These are phyloP conservation scores for Drosophila borealis DNA, from an alignment of 2,888 invertebrate genomes.

Conservation along the genomic window DNA sequence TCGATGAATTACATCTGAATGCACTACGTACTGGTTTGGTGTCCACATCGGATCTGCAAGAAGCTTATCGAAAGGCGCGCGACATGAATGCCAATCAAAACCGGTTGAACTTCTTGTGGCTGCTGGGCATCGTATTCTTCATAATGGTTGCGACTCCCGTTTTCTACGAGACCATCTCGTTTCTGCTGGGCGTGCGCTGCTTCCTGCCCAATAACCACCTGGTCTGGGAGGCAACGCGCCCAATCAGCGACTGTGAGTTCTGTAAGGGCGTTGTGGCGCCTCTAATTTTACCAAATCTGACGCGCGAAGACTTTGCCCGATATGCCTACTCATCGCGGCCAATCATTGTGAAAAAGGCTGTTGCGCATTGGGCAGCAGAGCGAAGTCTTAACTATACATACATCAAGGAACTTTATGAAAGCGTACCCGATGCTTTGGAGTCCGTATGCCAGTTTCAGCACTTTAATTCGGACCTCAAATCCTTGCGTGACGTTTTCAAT, in stretches of 20 bases:
- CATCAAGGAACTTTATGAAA: slow-evolving; percentile 89
- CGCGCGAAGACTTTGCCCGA: slow-evolving; percentile 88
- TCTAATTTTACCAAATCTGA: slow-evolving; percentile 89
- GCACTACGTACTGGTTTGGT: slow-evolving; percentile 82
- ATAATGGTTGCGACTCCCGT: slow-evolving; percentile 83
- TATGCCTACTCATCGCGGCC: slow-evolving; percentile 93
- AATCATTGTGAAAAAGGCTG: slow-evolving; percentile 91
- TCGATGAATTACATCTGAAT: slow-evolving; percentile 81
- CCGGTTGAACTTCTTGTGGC: slow-evolving; percentile 79
- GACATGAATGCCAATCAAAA: slow-evolving; percentile 74
- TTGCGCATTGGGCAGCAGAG: slow-evolving; percentile 91
- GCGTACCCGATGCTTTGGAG: slow-evolving; percentile 89
- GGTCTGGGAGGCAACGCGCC: slow-evolving; percentile 94
- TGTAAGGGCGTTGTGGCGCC: slow-evolving; percentile 89
- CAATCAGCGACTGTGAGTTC: slow-evolving; percentile 92
- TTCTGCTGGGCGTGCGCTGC: slow-evolving; percentile 88
- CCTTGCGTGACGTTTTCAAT: slow-evolving; percentile 90
- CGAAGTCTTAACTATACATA: slow-evolving; percentile 88
- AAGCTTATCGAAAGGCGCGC: slow-evolving; percentile 81
- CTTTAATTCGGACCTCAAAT: slow-evolving; percentile 92
- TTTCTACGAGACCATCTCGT: slow-evolving; percentile 82
- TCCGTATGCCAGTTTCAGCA: slow-evolving; percentile 95
- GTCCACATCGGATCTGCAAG: slow-evolving; percentile 79
- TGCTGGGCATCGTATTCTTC: slow-evolving; percentile 81
- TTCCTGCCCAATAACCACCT: slow-evolving; percentile 93